Percentiles rank a stretch among this genome's conserved stretches.
Conservation (phyloP, 2,797 vertebrate species). For the Chaunax sp. region DNA sequence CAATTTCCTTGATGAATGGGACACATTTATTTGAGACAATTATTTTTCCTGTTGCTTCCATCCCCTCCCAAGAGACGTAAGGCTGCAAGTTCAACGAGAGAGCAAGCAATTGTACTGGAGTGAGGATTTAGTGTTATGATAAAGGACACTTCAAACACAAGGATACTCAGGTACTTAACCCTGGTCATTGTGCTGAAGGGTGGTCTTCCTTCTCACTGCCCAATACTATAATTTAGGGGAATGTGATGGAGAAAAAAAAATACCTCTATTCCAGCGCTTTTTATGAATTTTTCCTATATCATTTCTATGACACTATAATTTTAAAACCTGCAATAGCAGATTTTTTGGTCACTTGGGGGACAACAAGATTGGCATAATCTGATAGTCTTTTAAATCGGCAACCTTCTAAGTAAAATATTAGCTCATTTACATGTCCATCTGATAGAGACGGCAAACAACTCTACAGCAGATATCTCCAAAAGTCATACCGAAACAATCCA, state of each 20-base stretch:
- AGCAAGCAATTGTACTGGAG: not conserved
- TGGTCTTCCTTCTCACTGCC: not conserved
- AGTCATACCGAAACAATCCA: too few species aligned
- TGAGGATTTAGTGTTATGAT: not conserved
- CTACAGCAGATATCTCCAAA: too few species aligned
- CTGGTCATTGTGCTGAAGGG: not conserved
- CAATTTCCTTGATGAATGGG: slow-evolving; percentile 1
- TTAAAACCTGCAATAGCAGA: not conserved
- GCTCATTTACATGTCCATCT: too few species aligned
- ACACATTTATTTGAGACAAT: not conserved
- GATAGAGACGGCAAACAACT: too few species aligned
- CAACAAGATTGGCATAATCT: not conserved
- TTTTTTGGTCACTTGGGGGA: not conserved
- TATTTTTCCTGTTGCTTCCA: not conserved
- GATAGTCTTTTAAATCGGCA: not conserved
- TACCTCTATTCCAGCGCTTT: too few species aligned
- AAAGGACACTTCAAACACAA: slow-evolving; percentile 7
- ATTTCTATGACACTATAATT: not conserved
- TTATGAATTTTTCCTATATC: not conserved
- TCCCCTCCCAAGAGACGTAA: not conserved
- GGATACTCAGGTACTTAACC: not conserved
- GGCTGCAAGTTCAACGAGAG: not conserved
- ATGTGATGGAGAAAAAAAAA: not conserved
- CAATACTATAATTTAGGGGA: not conserved
- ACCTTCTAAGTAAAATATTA: too few species aligned